These are phyloP conservation scores for Hypanus sabinus DNA, from an alignment of 2,113 vertebrate genomes.

Conservation along the genomic window DNA sequence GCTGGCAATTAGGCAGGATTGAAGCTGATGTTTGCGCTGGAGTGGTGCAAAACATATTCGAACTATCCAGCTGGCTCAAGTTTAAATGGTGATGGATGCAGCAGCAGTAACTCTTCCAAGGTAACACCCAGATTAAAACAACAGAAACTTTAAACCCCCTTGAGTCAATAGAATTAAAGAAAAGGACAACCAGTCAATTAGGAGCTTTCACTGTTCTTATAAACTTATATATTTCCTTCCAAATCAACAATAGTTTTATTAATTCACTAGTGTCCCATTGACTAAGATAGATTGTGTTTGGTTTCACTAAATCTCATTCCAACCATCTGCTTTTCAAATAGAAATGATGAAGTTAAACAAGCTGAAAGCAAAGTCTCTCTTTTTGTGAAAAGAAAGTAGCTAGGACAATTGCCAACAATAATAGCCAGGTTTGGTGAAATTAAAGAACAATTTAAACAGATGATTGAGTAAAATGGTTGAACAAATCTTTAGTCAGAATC, in stretches of 20 bases:
- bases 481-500: neutral
- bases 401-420: neutral
- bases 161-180: neutral
- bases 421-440: neutral
- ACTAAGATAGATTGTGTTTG: neutral
- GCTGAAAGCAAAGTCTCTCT: neutral
- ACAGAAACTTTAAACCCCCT: constrained; percentile 5
- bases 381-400: neutral
- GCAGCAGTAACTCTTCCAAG: neutral
- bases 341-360: neutral
- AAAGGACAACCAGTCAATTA: neutral
- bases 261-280: neutral
- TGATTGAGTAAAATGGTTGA: neutral
- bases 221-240: neutral
- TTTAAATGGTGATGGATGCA: neutral
- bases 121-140: constrained; percentile 26
- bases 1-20: neutral
- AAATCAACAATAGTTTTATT: neutral
- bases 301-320: neutral
- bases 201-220: neutral
- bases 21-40: neutral
- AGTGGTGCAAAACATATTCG: neutral
- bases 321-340: neutral
- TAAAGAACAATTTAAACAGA: neutral
- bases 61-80: constrained; percentile 5